phyloP scores from a whole-genome alignment of 2,113 vertebrate species.

The Elgaria multicarinata region DNA sequence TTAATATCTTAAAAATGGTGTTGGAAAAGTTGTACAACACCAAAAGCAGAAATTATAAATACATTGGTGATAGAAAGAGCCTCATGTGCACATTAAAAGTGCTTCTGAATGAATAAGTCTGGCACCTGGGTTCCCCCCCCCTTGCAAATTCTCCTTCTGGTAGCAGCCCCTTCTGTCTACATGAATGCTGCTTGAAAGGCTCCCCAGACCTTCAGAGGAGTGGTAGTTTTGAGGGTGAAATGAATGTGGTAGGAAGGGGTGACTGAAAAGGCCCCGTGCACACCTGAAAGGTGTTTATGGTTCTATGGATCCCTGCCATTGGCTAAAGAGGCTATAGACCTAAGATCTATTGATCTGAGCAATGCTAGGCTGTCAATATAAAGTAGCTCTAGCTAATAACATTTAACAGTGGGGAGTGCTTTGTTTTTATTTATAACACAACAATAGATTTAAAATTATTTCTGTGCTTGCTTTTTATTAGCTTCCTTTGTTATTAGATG shows the following conservation, averaged over 20 bases:
- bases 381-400: slow-evolving; percentile 3
- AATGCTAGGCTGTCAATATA: not conserved
- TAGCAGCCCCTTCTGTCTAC: not conserved
- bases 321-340: not conserved
- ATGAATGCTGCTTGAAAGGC: not conserved
- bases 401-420: not conserved
- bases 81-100: not conserved
- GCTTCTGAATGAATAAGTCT: too few species aligned
- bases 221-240: not conserved
- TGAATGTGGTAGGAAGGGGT: not conserved
- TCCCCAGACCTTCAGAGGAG: not conserved
- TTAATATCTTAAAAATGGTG: slow-evolving; percentile 46
- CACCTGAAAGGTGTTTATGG: not conserved
- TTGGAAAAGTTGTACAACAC: slow-evolving; percentile 48
- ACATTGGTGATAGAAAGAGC: not conserved
- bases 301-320: not conserved
- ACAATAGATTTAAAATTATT: slow-evolving; percentile 5
- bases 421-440: not conserved
- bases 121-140: too few species aligned
- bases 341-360: slow-evolving; percentile 8
- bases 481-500: not conserved
- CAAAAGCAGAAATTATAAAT: slow-evolving; percentile 42
- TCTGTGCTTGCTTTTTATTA: slow-evolving; percentile 25
- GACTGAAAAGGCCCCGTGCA: not conserved
- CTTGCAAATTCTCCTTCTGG: not conserved